These are phyloP conservation scores for Oxyruncus cristatus DNA, from an alignment of 2,113 vertebrate species.

Conservation along the genomic window DNA sequence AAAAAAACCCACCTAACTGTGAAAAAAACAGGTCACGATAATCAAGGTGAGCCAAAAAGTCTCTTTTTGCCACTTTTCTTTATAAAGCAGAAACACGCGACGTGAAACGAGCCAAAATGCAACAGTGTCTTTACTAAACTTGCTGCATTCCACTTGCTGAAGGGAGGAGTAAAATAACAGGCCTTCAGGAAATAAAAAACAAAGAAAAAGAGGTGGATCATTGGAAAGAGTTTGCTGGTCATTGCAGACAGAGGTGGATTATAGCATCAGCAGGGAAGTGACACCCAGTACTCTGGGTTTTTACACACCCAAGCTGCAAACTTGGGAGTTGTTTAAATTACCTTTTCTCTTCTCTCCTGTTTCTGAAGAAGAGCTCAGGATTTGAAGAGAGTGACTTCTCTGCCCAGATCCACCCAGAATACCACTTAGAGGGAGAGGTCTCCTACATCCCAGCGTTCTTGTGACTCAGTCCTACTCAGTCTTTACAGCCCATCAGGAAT, in stretches of 20 bases:
- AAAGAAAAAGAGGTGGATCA: neutral
- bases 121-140: neutral
- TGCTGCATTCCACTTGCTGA: neutral
- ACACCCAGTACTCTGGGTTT: neutral
- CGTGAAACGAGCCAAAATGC: neutral
- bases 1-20: neutral
- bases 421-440: neutral
- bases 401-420: neutral
- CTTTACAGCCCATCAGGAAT: neutral
- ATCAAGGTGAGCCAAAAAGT: slow-evolving; percentile 33
- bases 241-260: neutral
- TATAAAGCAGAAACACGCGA: neutral
- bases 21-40: neutral
- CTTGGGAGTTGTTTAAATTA: neutral
- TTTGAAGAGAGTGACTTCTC: neutral
- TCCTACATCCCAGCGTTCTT: neutral
- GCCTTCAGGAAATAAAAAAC: neutral
- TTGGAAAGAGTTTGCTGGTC: neutral
- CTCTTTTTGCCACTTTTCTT: neutral
- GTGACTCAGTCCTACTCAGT: neutral
- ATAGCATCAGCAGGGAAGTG: neutral
- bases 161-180: neutral
- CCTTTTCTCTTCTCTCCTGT: neutral
- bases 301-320: neutral
- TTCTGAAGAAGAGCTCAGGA: neutral